phyloP scores from a whole-genome alignment of 2,113 vertebrate species.

The Podarcis cretensis region DNA sequence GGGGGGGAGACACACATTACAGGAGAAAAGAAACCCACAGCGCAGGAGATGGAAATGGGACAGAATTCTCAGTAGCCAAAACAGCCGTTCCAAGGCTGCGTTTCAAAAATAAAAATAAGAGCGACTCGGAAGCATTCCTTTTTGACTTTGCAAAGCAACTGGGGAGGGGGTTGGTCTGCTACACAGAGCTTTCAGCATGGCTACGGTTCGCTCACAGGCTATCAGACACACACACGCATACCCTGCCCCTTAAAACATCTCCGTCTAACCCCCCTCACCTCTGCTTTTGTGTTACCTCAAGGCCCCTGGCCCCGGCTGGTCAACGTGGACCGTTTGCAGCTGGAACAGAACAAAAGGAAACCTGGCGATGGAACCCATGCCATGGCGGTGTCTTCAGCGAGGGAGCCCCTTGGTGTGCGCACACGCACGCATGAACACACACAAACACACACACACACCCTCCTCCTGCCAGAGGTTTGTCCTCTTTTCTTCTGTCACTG shows the following conservation, averaged over 20 bases:
- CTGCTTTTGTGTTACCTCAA: conserved; percentile 22
- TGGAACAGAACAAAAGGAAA: neutral
- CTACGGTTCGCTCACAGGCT: neutral
- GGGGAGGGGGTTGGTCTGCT: neutral
- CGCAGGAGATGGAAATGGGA: neutral
- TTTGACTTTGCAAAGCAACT: neutral
- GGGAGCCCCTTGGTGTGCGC: neutral
- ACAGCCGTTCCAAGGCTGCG: neutral
- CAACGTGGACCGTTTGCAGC: neutral
- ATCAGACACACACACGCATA: neutral
- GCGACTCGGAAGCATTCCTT: neutral
- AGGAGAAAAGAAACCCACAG: neutral
- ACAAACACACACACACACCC: neutral
- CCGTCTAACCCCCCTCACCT: neutral
- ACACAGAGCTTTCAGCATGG: neutral
- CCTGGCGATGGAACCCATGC: neutral
- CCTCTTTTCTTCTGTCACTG: neutral
- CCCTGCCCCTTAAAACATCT: neutral
- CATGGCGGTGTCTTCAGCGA: neutral
- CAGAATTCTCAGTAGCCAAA: neutral
- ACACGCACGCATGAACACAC: neutral
- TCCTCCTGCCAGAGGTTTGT: neutral
- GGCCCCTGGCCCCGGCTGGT: neutral
- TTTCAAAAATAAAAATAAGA: neutral
- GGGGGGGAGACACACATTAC: neutral